These are phyloP conservation scores for Channallabes apus DNA, from an alignment of 2,797 vertebrate genomes.

Conservation along the genomic window DNA sequence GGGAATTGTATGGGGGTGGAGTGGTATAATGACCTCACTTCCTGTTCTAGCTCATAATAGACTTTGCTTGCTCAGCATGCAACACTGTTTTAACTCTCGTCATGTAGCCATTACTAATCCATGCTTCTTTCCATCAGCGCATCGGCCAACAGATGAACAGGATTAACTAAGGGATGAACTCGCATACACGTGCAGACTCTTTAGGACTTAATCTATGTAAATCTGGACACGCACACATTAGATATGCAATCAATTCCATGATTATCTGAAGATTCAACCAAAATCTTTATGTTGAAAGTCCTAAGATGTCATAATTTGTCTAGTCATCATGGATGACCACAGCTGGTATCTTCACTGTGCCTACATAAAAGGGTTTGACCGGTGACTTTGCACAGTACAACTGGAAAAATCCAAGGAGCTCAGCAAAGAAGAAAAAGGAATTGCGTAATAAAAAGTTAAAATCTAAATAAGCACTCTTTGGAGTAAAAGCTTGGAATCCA, in stretches of 20 bases:
- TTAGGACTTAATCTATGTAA: not conserved
- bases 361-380: no score
- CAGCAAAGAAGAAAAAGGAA: no score
- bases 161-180: constrained; percentile 47
- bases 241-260: no score
- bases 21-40: constrained; percentile 33
- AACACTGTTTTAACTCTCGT: constrained; percentile 16
- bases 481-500: not conserved
- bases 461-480: not conserved
- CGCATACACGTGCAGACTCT: constrained; percentile 16
- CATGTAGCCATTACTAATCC: constrained; percentile 50
- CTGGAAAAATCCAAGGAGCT: no score
- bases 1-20: constrained; percentile 44
- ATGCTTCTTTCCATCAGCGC: constrained; percentile 58
- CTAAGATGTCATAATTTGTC: no score
- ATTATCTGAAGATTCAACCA: no score
- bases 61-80: constrained; percentile 44
- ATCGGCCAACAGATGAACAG: constrained; percentile 45
- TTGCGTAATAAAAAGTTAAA: not conserved
- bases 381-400: no score
- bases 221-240: not conserved
- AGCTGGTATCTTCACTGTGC: no score
- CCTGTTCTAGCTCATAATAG: constrained; percentile 38
- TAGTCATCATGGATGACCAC: no score
- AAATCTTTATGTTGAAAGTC: no score